Percentiles rank a stretch among this genome's conserved stretches.
Conservation (phyloP, 1,140 invertebrate species). For the Drosophila virilis region DNA sequence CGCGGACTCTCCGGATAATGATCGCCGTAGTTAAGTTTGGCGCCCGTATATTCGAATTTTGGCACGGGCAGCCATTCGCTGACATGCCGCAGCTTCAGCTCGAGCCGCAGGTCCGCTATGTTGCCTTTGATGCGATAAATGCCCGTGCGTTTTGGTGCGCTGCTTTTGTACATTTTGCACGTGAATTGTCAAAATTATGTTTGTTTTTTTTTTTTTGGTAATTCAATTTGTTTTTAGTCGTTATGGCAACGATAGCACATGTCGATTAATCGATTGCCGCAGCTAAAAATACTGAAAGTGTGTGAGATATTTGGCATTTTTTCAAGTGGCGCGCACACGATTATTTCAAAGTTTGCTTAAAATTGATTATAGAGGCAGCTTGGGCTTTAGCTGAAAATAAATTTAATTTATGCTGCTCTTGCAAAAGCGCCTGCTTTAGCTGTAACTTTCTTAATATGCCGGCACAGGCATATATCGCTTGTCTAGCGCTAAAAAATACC, state of each 20-base stretch:
- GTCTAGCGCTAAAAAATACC: constrained; percentile 7
- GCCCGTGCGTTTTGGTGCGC: constrained; percentile 82
- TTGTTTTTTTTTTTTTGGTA: constrained; percentile 7
- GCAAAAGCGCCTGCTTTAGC: too few species aligned
- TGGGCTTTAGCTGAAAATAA: too few species aligned
- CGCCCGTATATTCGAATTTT: constrained; percentile 65
- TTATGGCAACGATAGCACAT: constrained; percentile 49
- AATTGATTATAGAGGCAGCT: not conserved
- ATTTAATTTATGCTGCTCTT: too few species aligned
- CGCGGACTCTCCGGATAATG: constrained; percentile 30
- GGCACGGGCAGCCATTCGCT: constrained; percentile 75
- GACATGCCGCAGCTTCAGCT: constrained; percentile 62
- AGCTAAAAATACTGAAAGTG: not conserved
- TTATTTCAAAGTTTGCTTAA: constrained; percentile 3
- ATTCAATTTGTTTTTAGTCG: constrained; percentile 33
- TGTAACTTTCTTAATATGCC: too few species aligned
- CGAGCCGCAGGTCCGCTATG: constrained; percentile 85
- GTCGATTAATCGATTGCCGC: constrained; percentile 6
- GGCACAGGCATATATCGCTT: not conserved
- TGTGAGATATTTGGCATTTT: constrained; percentile 26
- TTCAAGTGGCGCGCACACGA: not conserved
- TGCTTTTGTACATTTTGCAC: constrained; percentile 60
- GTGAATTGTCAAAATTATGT: not conserved
- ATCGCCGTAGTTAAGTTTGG: constrained; percentile 13
- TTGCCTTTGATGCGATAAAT: constrained; percentile 85